A percentile compares a stretch with the other conserved stretches of the same genome.
Conservation (phyloP, 2,113 vertebrate species). For the Vanacampus margaritifer region DNA sequence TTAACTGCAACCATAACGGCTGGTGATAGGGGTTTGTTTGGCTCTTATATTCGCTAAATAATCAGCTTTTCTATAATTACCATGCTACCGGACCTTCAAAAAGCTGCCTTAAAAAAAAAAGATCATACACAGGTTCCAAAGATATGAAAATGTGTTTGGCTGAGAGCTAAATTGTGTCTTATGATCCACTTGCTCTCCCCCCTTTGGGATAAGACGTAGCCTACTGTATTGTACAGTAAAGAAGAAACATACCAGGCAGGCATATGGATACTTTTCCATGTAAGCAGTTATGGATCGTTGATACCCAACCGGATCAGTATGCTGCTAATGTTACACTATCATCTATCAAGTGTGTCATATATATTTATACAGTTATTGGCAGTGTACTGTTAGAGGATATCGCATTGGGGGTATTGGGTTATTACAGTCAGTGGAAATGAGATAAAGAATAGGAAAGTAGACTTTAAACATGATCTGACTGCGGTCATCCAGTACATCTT, state of each 20-base stretch:
- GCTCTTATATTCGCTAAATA: slow-evolving; percentile 32
- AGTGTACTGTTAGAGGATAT: slow-evolving; percentile 53
- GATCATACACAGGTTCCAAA: slow-evolving; percentile 39
- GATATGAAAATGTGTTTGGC: slow-evolving; percentile 27
- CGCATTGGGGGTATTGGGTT: slow-evolving; percentile 33
- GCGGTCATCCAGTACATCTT: slow-evolving; percentile 35
- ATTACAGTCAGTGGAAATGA: slow-evolving; percentile 38
- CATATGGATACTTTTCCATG: slow-evolving; percentile 29
- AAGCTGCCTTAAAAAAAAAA: no score
- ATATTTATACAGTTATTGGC: slow-evolving; percentile 50
- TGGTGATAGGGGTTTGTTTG: slow-evolving; percentile 46
- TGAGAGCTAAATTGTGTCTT: slow-evolving; percentile 10
- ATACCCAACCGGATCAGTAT: slow-evolving; percentile 48
- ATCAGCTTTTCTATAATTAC: slow-evolving; percentile 21
- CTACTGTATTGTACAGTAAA: slow-evolving; percentile 40
- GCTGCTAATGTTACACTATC: slow-evolving; percentile 56
- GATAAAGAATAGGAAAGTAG: slow-evolving; percentile 42
- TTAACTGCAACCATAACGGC: slow-evolving; percentile 53
- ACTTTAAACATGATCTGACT: slow-evolving; percentile 46
- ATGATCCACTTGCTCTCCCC: slow-evolving; percentile 15
- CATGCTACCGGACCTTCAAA: no score
- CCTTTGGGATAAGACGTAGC: slow-evolving; percentile 37
- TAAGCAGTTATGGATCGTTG: slow-evolving; percentile 47
- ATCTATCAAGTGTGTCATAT: slow-evolving; percentile 50
- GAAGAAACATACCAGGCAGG: slow-evolving; percentile 23